phyloP scores from a whole-genome alignment of 2,113 vertebrate species.

The Odontophorus gujanensis region DNA sequence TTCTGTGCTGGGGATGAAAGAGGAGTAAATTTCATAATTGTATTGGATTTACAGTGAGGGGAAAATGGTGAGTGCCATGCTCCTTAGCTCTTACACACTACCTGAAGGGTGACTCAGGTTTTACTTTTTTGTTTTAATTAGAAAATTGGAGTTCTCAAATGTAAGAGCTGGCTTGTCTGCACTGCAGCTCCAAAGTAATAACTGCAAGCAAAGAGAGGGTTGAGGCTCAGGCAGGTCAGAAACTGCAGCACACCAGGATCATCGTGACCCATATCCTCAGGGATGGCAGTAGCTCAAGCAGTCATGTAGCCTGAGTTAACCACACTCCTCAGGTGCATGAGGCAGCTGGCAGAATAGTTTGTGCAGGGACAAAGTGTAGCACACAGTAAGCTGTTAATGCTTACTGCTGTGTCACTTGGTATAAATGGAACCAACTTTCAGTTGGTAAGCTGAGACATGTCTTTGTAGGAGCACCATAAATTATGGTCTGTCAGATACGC shows the following conservation, averaged over 20 bases:
- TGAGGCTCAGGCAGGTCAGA: neutral
- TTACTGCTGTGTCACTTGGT: neutral
- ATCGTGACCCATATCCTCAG: fast-evolving
- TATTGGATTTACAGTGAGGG: neutral
- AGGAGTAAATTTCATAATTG: neutral
- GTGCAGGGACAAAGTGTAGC: fast-evolving
- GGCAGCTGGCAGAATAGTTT: neutral
- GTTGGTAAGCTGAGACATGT: neutral
- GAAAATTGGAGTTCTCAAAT: neutral
- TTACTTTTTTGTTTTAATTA: neutral
- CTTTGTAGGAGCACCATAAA: neutral
- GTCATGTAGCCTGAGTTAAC: neutral
- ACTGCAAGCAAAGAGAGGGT: too few species aligned
- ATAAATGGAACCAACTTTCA: neutral
- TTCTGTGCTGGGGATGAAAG: neutral
- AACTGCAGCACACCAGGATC: neutral
- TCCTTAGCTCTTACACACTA: neutral
- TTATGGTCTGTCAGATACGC: neutral
- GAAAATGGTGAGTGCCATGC: neutral
- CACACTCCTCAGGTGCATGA: neutral
- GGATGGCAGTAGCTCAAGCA: fast-evolving
- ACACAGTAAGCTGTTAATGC: neutral
- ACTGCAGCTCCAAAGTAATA: neutral
- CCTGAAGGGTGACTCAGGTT: neutral
- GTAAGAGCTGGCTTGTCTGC: neutral